Base-by-base conservation (phyloP, 2,888 invertebrate genomes). In the Pyrocoelia pectoralis region DNA sequence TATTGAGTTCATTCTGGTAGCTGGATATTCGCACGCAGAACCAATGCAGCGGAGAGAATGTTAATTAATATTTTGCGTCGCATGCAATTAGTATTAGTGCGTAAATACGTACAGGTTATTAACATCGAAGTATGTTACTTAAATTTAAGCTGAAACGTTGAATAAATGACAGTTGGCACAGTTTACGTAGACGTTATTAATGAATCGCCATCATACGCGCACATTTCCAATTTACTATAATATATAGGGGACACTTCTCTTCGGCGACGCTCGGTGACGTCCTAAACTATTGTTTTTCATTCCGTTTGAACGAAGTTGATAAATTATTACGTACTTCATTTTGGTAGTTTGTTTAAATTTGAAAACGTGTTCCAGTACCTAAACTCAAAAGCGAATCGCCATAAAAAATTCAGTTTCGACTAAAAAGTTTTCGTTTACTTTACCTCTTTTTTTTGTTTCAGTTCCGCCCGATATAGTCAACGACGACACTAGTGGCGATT, bases 391-490 rank as follows among this genome's bases (percentile, higher is more conserved):
- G 6, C 24, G 24, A 24, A 6, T 6, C 4, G 3, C 24, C 24
- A 24, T 24, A 24, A 24, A 24, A 24, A 24, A 24, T 24, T 24
- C 24, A 24, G 24, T 5, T 24, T 24, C 24, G 24, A 24, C 4
- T 24, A 24, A 24, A 24, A 24, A 6, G n/a, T n/a, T 24, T 24
- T 24, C 24, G 24, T 24, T 24, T 24, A 24, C 24, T 24, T n/a
- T n/a, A n/a, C n/a, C n/a, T n/a, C n/a, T n/a, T n/a, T n/a, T n/a
- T n/a, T 33, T 53, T 63, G 64, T 88, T 83, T 69, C 85, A 92
- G 93, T 92, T 52, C 91, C 92, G 49, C 93, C 93, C 33, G 91
- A 92, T 75, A 92, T 92, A 73, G 84, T 91, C 57, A 89, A 90
- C 76, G 87, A 89, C 72, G 90, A 91, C 66, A 92, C 92, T 15